Conservation (phyloP, 2,113 vertebrate species). For the Corynorhinus townsendii region DNA sequence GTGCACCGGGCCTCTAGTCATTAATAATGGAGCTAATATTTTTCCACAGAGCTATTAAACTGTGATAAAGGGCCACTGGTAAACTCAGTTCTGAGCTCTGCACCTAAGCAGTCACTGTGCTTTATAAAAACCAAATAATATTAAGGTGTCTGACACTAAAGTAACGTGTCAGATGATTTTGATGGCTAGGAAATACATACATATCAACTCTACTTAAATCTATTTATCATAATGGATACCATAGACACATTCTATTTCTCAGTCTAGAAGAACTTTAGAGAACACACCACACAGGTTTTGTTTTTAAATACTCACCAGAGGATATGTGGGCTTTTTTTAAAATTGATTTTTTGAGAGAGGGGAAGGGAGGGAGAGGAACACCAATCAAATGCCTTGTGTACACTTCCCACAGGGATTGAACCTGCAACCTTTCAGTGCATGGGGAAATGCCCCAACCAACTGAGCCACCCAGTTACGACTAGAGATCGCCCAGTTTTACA, state of each 20-base stretch:
- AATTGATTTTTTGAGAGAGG: no score
- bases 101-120: not conserved
- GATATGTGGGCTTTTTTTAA: no score
- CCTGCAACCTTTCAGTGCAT: no score
- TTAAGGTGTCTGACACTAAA: not conserved
- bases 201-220: not conserved
- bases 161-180: not conserved
- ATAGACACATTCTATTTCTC: not conserved
- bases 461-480: no score
- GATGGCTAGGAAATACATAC: not conserved
- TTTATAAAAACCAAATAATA: not conserved
- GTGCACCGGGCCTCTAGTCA: not conserved
- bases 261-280: not conserved
- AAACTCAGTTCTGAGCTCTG: not conserved
- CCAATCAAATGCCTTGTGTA: no score
- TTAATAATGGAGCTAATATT: not conserved
- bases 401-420: no score
- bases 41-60: not conserved
- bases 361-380: no score
- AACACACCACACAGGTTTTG: not conserved
- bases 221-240: not conserved
- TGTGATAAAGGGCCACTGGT: not conserved
- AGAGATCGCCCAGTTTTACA: not conserved
- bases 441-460: no score
- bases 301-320: no score